Conservation (phyloP, 1,140 invertebrate genomes). For the Drosophila pachea region DNA sequence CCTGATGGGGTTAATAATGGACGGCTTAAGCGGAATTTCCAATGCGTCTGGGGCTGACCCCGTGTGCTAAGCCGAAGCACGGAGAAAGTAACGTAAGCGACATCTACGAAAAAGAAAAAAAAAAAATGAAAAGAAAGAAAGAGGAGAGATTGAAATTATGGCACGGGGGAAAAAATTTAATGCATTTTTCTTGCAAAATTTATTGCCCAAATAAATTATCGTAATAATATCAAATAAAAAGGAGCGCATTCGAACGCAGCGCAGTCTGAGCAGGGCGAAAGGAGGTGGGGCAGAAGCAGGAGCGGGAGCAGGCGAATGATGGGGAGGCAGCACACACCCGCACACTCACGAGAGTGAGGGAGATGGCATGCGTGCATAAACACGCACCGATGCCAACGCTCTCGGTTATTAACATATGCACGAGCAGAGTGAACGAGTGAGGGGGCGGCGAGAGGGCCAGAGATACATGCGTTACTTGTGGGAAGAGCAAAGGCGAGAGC, state of each 20-base stretch:
- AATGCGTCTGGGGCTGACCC: too few species aligned
- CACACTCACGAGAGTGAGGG: neutral
- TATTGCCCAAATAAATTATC: slow-evolving; percentile 76
- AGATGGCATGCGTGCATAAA: slow-evolving; percentile 37
- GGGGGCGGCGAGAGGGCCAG: slow-evolving; percentile 34
- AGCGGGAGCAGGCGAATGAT: neutral
- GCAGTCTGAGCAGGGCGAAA: slow-evolving; percentile 17
- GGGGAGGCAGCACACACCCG: neutral
- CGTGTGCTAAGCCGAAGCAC: neutral
- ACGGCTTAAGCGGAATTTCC: too few species aligned
- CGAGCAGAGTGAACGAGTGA: slow-evolving; percentile 44
- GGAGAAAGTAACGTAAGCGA: slow-evolving; percentile 20
- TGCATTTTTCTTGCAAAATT: slow-evolving; percentile 73
- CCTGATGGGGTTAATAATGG: too few species aligned
- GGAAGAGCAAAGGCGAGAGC: neutral
- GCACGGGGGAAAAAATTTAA: slow-evolving; percentile 61
- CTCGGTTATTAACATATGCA: slow-evolving; percentile 77
- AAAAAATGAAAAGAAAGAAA: too few species aligned
- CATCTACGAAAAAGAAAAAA: slow-evolving; percentile 22
- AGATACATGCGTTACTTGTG: slow-evolving; percentile 31
- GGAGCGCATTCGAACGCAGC: slow-evolving; percentile 38
- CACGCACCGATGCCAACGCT: slow-evolving; percentile 62
- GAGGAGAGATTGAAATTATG: slow-evolving; percentile 66
- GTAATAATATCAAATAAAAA: slow-evolving; percentile 77
- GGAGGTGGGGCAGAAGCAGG: neutral